Percentiles rank a stretch among this genome's conserved stretches.
Conservation (phyloP, 2,888 invertebrate species). For the Parnassius apollo region DNA sequence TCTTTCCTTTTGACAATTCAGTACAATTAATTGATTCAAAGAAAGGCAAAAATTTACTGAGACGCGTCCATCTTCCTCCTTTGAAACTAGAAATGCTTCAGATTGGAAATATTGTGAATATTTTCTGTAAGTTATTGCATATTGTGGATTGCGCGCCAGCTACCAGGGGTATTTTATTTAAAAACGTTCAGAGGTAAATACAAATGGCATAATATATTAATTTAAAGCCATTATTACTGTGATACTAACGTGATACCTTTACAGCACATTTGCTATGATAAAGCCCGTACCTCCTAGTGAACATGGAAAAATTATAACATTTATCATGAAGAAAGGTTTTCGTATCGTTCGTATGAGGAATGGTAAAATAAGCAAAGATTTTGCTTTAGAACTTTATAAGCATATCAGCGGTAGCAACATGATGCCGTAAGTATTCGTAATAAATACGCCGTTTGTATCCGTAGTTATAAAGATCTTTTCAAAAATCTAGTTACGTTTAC, state of each 20-base stretch:
- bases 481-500: too few relatives aligned
- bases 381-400: conserved; percentile 84
- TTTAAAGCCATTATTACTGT: too few relatives aligned
- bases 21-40: conserved; percentile 87
- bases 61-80: conserved; percentile 83
- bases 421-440: conserved; percentile 76
- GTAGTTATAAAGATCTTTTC: too few relatives aligned
- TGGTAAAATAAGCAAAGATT: conserved; percentile 84
- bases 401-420: conserved; percentile 79
- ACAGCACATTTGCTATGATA: conserved; percentile 88
- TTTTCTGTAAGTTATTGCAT: conserved; percentile 87
- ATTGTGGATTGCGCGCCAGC: conserved; percentile 86
- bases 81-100: conserved; percentile 85
- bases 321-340: conserved; percentile 84
- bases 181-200: conserved; percentile 82
- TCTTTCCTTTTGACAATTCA: conserved; percentile 88
- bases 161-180: conserved; percentile 83
- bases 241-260: conserved; percentile 33
- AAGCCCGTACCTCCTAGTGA: conserved; percentile 87
- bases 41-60: conserved; percentile 82
- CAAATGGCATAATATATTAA: neutral
- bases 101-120: conserved; percentile 86
- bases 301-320: conserved; percentile 88
- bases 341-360: conserved; percentile 87
- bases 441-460: too few relatives aligned